Evolutionary conservation across 2,113 vertebrate species (phyloP).

Genomic region (Ochotona curzoniae): DNA sequence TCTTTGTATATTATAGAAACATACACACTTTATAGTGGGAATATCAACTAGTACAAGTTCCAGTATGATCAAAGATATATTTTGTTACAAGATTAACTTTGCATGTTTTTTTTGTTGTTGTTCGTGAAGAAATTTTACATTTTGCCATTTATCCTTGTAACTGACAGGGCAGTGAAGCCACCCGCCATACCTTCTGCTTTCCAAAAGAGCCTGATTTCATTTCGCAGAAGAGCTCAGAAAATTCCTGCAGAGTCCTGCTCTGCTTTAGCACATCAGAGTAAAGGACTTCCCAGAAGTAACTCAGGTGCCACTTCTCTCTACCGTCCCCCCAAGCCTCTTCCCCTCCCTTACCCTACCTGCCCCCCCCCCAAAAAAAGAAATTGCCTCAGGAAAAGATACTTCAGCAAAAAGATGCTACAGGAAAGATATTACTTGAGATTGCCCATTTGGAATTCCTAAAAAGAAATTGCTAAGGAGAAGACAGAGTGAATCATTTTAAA

Average conservation of each 20-base stretch:
- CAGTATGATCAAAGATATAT: slow-evolving; percentile 13
- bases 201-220: background rate
- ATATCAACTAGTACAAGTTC: slow-evolving; percentile 5
- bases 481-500: background rate
- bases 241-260: background rate
- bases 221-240: slow-evolving; percentile 15
- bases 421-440: too few species aligned
- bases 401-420: background rate
- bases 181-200: background rate
- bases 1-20: slow-evolving; percentile 16
- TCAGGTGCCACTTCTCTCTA: background rate
- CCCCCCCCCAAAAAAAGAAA: background rate
- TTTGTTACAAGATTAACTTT: slow-evolving; percentile 7
- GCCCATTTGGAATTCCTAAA: background rate
- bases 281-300: background rate
- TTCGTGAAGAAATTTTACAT: background rate
- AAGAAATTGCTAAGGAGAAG: background rate
- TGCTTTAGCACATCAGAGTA: background rate
- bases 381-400: background rate
- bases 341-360: too few species aligned
- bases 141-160: background rate
- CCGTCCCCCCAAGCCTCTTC: too few species aligned
- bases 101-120: slow-evolving; percentile 22
- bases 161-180: background rate
- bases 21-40: background rate